Percentiles rank a stretch among this genome's conserved stretches.
These are phyloP conservation scores for Mesocentrotus franciscanus DNA, from an alignment of 53 echinoderm and acorn worm genomes.

Conservation along the genomic window DNA sequence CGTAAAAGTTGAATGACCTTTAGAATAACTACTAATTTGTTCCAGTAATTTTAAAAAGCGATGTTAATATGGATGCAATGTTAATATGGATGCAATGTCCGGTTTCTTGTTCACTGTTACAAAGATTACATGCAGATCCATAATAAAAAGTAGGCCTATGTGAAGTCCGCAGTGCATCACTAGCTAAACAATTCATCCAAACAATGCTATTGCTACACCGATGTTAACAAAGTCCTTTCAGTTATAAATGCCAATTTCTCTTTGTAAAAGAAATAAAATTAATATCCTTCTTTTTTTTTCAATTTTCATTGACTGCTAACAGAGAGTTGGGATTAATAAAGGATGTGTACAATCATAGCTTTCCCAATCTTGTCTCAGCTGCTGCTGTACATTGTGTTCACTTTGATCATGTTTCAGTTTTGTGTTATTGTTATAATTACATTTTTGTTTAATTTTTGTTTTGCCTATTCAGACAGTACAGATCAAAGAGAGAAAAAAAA, in stretches of 20 bases:
- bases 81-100: no score
- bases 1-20: no score
- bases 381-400: not conserved
- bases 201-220: not conserved
- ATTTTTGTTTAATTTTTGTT: no score
- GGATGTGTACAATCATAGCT: not conserved
- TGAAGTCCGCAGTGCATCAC: no score
- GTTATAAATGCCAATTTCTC: not conserved
- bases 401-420: not conserved
- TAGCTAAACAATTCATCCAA: not conserved
- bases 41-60: no score
- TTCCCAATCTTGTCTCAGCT: not conserved
- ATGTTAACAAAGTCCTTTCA: not conserved
- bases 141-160: no score
- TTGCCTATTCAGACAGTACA: no score
- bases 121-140: no score
- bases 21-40: no score
- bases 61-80: no score
- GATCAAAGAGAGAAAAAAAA: no score
- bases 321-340: not conserved
- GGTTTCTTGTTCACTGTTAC: no score
- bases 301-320: not conserved
- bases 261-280: not conserved
- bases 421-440: not conserved
- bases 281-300: not conserved